Evolutionary conservation across 2,888 invertebrate genomes (phyloP), one percentile per base, ranked within the genome.

Genomic region (Campaea margaritaria): DNA sequence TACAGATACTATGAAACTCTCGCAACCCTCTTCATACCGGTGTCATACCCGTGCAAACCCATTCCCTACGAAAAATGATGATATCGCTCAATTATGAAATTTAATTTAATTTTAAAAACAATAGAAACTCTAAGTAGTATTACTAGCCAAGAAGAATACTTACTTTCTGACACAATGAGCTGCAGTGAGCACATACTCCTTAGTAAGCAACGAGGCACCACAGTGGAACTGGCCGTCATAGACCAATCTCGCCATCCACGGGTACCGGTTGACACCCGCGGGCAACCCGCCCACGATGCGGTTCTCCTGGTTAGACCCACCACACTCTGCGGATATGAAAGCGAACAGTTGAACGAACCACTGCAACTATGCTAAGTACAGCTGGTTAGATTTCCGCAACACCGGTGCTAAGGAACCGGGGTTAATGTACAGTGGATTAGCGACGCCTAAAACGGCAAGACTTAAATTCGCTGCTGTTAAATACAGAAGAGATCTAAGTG

Each of bases 161-260:
- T 87, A 96, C 96, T 95, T 95, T 82, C 95, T 93, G 55, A 97
- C 95, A 81, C 97, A 97, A 90, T 97, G 97, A 2, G 97, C 97
- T 0, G 97, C 97, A 0, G 97, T 97, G 55, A 97, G 92, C 58
- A 97, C 96, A 81, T 96, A 97, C 85, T 97, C 96, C 81, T 95
- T 95, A 55, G 96, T 96, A 44, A 97, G 92, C 28, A 97, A 92
- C 2, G 97, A 96, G 16, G 96, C 97, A 0, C 97, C 97, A 77
- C 97, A 97, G 82, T 97, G 97, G 88, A 97, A 97, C 84, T 96
- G 96, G 0, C 97, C 97, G 78, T 97, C 96, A 83, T 97, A 97
- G 12, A 97, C 96, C 55, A 97, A 93, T 72, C 97, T 93, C 2
- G 96, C 97, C 86, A 97, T 94, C 97, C 97, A 97, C 9, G 97